Conservation (phyloP, 2,797 vertebrate genomes). For the Sitta carolinensis region DNA sequence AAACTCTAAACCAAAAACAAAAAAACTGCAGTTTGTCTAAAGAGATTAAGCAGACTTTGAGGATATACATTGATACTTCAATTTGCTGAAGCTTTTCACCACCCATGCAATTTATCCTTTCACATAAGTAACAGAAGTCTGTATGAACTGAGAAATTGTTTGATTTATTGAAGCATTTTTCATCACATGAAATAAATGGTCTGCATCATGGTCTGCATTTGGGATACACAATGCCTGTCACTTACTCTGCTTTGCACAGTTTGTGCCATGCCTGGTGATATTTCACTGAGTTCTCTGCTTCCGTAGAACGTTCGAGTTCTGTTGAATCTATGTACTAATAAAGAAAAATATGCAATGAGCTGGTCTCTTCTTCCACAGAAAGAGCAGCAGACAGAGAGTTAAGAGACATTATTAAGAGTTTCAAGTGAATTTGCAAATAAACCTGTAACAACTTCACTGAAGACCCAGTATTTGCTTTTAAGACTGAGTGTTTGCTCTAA, state of each 20-base stretch:
- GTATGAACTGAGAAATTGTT: neutral
- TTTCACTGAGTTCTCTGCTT: slow-evolving; percentile 76
- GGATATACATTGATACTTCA: neutral
- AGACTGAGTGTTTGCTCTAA: accelerated
- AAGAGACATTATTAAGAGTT: neutral
- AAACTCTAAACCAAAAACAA: neutral
- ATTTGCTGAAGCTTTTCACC: neutral
- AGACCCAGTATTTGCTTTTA: neutral
- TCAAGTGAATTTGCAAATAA: neutral
- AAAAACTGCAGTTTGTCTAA: neutral
- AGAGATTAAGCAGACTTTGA: neutral
- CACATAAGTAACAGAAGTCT: neutral
- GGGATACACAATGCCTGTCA: neutral
- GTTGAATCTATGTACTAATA: slow-evolving; percentile 80
- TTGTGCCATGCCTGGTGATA: slow-evolving; percentile 83
- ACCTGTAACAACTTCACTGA: neutral
- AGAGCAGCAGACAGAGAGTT: neutral
- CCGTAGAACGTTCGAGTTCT: slow-evolving; percentile 74
- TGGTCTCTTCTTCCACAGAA: neutral
- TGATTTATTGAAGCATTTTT: neutral
- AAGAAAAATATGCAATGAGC: neutral
- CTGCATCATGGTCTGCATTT: neutral
- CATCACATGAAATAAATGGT: neutral
- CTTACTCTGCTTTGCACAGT: slow-evolving; percentile 82
- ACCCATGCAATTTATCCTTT: neutral